Evolutionary conservation across 1,140 invertebrate species (phyloP), one percentile per base, ranked within the genome.

Genomic region (Ctenoplectra terminalis): DNA sequence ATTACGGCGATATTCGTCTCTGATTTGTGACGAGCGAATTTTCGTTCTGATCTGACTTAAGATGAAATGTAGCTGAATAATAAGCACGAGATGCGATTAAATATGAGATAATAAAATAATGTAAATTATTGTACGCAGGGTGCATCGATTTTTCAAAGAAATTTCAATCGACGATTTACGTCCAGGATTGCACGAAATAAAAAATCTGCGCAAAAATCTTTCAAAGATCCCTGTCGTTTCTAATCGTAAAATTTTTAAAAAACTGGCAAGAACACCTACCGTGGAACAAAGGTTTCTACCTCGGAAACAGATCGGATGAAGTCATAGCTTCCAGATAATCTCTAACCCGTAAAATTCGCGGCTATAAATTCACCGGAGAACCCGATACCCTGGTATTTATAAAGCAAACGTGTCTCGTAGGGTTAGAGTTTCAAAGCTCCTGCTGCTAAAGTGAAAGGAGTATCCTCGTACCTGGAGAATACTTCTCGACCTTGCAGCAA

Each of bases 371-470:
- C 37, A 58, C 9, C 20, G 37, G n/a, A 31, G 46, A 78, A 71
- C 63, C 58, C 82, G 52, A 84, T 81, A 76, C 58, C 43, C 50
- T 31, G 52, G 48, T 64, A 85, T 83, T 85, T 85, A 85, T 74
- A 85, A 84, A 85, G 50, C 50, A 64, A 66, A 84, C 64, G 79
- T 69, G 78, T 81, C 77, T 63, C 37, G 31, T 5, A n/a, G 71
- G 83, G 34, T 26, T 50, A 69, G 79, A 84, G 76, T 84, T 85
- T 71, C 74, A 52, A 79, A 85, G 83, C 82, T 79, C 43, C 72
- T 63, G 23, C 77, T 58, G 52, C 58, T 46, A 83, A 83, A 83
- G 81, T 83, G 81, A 85, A 85, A 85, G 69, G 74, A 66, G 48
- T 43, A 81, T 84, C 75, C 63, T 31, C 40, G 52, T 84, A 75